These are phyloP conservation scores for Argyresthia goedartella DNA, from an alignment of 2,888 invertebrate genomes.

Conservation along the genomic window DNA sequence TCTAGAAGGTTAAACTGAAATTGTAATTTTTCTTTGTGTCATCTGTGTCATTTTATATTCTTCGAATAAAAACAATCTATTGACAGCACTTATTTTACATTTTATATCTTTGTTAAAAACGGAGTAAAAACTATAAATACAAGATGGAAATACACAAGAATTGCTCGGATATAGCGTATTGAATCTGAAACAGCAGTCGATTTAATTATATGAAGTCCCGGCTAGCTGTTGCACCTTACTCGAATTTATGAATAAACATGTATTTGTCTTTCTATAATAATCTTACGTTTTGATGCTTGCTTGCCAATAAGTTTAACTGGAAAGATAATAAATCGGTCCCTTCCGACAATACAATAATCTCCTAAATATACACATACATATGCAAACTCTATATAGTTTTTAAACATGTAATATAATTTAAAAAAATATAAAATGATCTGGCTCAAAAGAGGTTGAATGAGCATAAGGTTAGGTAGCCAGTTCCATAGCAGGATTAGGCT, in stretches of 20 bases:
- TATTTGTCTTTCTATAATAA: too few relatives aligned
- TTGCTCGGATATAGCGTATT: not conserved
- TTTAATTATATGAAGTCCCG: slow-evolving; percentile 3
- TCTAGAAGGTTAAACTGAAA: too few relatives aligned
- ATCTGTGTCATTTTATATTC: too few relatives aligned
- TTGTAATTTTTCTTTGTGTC: too few relatives aligned
- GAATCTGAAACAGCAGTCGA: not conserved
- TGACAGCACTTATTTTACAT: slow-evolving; percentile 20
- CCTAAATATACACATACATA: slow-evolving; percentile 8
- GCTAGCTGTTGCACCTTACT: too few relatives aligned
- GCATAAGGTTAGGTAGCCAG: too few relatives aligned
- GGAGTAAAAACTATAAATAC: slow-evolving; percentile 25
- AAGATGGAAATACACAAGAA: slow-evolving; percentile 20
- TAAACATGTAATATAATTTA: not conserved
- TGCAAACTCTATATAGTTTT: slow-evolving; percentile 1
- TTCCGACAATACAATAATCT: slow-evolving; percentile 3
- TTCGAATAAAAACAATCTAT: not conserved
- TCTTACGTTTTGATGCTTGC: too few relatives aligned
- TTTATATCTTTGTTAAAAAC: slow-evolving; percentile 27
- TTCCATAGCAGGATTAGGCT: too few relatives aligned
- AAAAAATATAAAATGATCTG: not conserved
- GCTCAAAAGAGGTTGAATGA: too few relatives aligned
- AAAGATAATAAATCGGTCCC: too few relatives aligned
- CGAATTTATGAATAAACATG: too few relatives aligned
- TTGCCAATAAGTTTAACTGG: too few relatives aligned